phyloP scores from a whole-genome alignment of 1,140 invertebrate genomes.

The Formica selysi region DNA sequence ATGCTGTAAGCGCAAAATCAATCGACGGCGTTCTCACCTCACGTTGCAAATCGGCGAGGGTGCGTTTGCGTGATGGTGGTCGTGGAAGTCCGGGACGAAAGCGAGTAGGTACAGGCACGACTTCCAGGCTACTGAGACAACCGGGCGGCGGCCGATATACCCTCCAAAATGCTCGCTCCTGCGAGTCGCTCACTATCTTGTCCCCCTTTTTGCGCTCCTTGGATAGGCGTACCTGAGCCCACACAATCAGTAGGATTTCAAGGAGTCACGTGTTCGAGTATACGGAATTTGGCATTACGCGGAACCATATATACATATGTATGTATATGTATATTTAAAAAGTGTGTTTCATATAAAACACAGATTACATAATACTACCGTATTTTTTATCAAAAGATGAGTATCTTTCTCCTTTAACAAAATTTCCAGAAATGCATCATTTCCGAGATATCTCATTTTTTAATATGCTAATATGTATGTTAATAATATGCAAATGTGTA shows the following conservation, averaged over 20 bases:
- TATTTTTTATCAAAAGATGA: too few relatives aligned
- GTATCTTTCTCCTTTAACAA: too few relatives aligned
- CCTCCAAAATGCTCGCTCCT: slow-evolving; percentile 98
- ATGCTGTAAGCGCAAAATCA: too few relatives aligned
- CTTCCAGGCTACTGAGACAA: slow-evolving; percentile 93
- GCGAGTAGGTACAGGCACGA: slow-evolving; percentile 92
- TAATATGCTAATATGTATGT: too few relatives aligned
- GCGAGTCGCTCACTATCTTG: slow-evolving; percentile 97
- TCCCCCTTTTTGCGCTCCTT: slow-evolving; percentile 98
- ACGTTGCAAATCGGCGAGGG: slow-evolving; percentile 91
- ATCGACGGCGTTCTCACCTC: slow-evolving; percentile 84
- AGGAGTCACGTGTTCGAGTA: slow-evolving; percentile 70
- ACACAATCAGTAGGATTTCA: slow-evolving; percentile 76
- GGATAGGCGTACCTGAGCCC: slow-evolving; percentile 91
- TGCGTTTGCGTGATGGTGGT: slow-evolving; percentile 89
- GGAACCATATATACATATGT: not conserved
- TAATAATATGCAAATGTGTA: too few relatives aligned
- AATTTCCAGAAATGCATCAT: too few relatives aligned
- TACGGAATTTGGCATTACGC: slow-evolving; percentile 20
- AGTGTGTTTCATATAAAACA: too few relatives aligned
- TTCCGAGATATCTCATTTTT: too few relatives aligned
- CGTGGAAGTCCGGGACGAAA: slow-evolving; percentile 89
- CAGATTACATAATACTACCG: too few relatives aligned
- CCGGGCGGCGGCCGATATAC: slow-evolving; percentile 97
- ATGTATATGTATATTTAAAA: too few relatives aligned